Evolutionary conservation across 2,888 invertebrate genomes (phyloP), one percentile per base, ranked within the genome.

Genomic region (Adineta ricciae): DNA sequence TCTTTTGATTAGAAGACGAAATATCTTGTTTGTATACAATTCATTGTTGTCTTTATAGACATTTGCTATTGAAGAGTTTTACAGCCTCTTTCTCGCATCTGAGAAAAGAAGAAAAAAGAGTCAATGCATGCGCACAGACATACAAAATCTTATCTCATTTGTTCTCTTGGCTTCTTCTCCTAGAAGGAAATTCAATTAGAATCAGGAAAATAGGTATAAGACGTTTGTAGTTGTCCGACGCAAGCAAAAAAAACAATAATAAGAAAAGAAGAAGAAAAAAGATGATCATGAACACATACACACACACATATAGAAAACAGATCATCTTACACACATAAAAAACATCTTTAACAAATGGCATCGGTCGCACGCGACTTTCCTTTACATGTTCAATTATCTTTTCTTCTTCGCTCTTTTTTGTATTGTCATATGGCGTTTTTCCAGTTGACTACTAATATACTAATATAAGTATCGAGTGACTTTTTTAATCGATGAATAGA

Each of bases 281-380:
- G 64, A 64, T 64, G 64, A 64, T 64, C 32, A 64, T 64, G 64
- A 64, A 64, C 64, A 64, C 46, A 46, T 46, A 46, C 5, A 64
- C 64, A 64, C 46, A 46, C 11, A 46, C 5, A 64, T 64, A 64
- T 64, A 64, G 64, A 64, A 64, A 64, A 64, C 64, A 64, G 64
- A 64, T 64, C 64, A 64, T 64, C 64, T 64, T 64, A 64, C 64
- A 64, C 19, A 64, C 64, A 64, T 64, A 64, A 64, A 56, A 64
- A 64, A 64, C 64, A 64, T 64, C 64, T 64, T 64, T 64, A 64
- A 64, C 64, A 64, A 64, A 64, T 64, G 64, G 64, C 64, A 64
- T 64, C 64, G 64, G 64, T 64, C 64, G 64, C 64, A 64, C 64
- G 64, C 64, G 64, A 64, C 64, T 36, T 64, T 64, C 64, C 32